Base-by-base conservation (phyloP, 2,797 vertebrate genomes). In the Tolypeutes matacus region DNA sequence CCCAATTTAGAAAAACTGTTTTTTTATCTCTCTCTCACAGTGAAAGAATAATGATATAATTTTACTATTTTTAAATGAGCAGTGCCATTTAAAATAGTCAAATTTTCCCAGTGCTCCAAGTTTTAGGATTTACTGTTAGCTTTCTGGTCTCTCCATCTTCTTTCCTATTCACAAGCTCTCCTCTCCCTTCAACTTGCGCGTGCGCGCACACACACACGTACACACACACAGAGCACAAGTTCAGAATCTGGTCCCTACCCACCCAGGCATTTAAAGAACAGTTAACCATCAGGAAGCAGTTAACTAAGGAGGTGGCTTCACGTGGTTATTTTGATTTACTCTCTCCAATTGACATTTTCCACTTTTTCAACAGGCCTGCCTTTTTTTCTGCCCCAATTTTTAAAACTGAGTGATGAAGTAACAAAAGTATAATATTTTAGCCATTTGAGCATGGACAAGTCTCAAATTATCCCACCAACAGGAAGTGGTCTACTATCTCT, bases 1-100 rank as follows among this genome's bases (percentile, higher is more conserved):
- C 98, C 96, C 98, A 98, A 98, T 98, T 98, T 98, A 98, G 96
- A 98, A 97, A 98, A 97, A 96, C 94, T 95, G 62, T 96, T 96
- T 97, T 97, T 97, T 97, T 97, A 96, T 97, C 96, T 97, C 94
- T n/a, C 83, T 95, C 94, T 94, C 93, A 93, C 73, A 94, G 76
- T 89, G 95, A 96, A 97, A 97, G 95, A 97, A 97, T 97, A 97
- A 97, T 97, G 95, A 96, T 87, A 87, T 97, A 96, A 98, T 97
- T 97, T 98, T 97, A 96, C 96, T 95, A 97, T 78, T 91, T 97
- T 96, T 97, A 98, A 97, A 96, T 97, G 94, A 82, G 7, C 93
- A 95, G 96, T 94, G 96, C 94, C 97, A 95, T 97, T 91, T 96
- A 85, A 97, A 97, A 95, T 75, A 97, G 93, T 93, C 97, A 90